Evolutionary conservation across 2,113 vertebrate species (phyloP), one percentile per base, ranked within the genome.

Genomic region (Catagonus wagneri): DNA sequence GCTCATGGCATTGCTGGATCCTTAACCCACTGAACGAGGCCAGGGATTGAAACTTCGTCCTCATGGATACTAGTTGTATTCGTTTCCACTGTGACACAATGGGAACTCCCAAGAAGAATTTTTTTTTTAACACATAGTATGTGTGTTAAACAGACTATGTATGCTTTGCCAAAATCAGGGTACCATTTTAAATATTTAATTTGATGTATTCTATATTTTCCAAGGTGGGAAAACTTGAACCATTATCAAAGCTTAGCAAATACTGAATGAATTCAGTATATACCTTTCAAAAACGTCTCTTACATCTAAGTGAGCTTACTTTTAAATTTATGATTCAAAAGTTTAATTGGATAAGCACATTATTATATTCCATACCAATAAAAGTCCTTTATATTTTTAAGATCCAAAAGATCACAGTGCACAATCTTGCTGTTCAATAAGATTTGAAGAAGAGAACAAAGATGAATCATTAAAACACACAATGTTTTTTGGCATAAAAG

Each of bases 131-230:
- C 34, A 2, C 15, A 78, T n/a, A 66, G 68, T 15, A 32, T 52
- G 20, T 34, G 1, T 66, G 63, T 44, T 78, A 90, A 63, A 65
- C 74, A 72, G 7, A 58, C 4, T n/a, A 54, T 25, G 34, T n/a
- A 54, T 25, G 34, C 50, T 90, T 79, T 84, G 63, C 66, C 27
- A 80, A 92, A 94, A 83, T 68, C 32, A 85, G 34, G 4, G 6
- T 58, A 44, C 19, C 65, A 76, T 56, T 79, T 93, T 93, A 68
- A 94, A 81, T 23, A 34, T 89, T 81, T 96, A 71, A 83, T 9
- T 78, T 80, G 25, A 91, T 85, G 83, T 94, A 90, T 79, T 80
- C 39, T 15, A 86, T 89, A 56, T 83, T 81, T 89, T 90, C 83
- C 89, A 63, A 89, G 68, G 6, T 72, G 20, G n/a, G 27, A 79